These are phyloP conservation scores for Chloromyia formosa DNA, from an alignment of 2,888 invertebrate species.

Conservation along the genomic window DNA sequence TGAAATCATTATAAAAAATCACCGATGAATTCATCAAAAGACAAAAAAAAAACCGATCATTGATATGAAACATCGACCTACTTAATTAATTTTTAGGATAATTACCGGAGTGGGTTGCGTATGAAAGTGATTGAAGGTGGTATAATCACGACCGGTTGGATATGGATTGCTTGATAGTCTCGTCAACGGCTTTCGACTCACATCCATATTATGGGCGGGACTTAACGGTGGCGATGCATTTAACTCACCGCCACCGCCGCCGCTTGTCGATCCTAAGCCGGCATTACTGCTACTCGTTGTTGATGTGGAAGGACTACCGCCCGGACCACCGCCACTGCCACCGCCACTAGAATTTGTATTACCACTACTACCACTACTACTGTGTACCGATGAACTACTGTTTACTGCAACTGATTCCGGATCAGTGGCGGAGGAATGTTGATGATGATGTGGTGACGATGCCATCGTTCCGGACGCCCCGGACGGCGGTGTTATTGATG, in stretches of 20 bases:
- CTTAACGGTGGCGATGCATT: conserved; percentile 55
- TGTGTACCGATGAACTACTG: conserved; percentile 58
- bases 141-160: conserved; percentile 74
- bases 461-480: conserved; percentile 59
- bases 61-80: no score
- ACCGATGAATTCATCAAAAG: no score
- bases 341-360: conserved; percentile 55
- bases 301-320: conserved; percentile 15
- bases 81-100: no score
- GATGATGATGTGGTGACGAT: conserved; percentile 58
- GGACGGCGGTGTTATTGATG: conserved; percentile 69
- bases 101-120: conserved; percentile 73
- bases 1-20: no score
- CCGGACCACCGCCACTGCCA: conserved; percentile 43
- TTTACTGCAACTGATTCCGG: conserved; percentile 53
- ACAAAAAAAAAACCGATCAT: no score
- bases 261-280: not conserved
- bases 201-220: conserved; percentile 55
- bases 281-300: conserved; percentile 21
- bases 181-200: conserved; percentile 53
- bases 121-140: conserved; percentile 89
- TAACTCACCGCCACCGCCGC: conserved; percentile 44
- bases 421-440: conserved; percentile 60
- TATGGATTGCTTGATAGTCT: conserved; percentile 66
- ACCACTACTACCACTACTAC: conserved; percentile 53